A percentile compares a stretch with the other conserved stretches of the same genome.
phyloP scores from a whole-genome alignment of 2,113 vertebrate genomes.

The Corythoichthys intestinalis region DNA sequence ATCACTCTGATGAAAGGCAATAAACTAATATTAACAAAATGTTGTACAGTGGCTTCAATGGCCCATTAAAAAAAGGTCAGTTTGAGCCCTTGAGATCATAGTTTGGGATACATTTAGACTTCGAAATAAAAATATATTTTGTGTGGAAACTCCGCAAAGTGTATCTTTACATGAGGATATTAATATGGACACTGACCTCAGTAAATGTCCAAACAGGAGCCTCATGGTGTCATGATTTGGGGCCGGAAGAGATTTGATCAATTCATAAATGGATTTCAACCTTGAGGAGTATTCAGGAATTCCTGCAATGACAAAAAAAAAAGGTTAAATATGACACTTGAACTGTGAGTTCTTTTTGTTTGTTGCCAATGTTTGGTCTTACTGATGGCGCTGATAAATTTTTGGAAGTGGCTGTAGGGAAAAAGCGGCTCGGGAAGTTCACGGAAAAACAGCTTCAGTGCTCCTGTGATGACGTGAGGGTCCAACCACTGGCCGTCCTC shows the following conservation, averaged over 20 bases:
- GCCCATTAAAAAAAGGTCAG: too few species aligned
- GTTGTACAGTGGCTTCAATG: too few species aligned
- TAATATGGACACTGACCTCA: slow-evolving; percentile 69
- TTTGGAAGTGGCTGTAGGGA: slow-evolving; percentile 82
- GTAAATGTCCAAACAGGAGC: slow-evolving; percentile 85
- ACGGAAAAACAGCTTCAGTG: slow-evolving; percentile 89
- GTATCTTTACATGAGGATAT: neutral
- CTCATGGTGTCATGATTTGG: slow-evolving; percentile 85
- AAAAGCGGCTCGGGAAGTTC: slow-evolving; percentile 88
- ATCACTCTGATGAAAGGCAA: slow-evolving; percentile 73
- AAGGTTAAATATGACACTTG: neutral
- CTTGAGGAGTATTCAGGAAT: slow-evolving; percentile 71
- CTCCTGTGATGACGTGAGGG: slow-evolving; percentile 89
- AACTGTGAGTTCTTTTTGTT: neutral
- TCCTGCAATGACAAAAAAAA: slow-evolving; percentile 64
- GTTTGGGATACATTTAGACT: too few species aligned
- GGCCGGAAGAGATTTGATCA: slow-evolving; percentile 77
- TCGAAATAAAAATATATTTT: too few species aligned
- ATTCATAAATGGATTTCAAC: slow-evolving; percentile 67
- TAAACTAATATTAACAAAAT: neutral
- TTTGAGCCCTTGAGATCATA: too few species aligned
- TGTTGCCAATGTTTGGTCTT: slow-evolving; percentile 8
- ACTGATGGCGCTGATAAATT: slow-evolving; percentile 82
- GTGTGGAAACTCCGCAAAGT: too few species aligned
- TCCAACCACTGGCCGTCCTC: slow-evolving; percentile 91